These are phyloP conservation scores for Siphamia tubifer DNA, from an alignment of 2,113 vertebrate genomes.

Conservation along the genomic window DNA sequence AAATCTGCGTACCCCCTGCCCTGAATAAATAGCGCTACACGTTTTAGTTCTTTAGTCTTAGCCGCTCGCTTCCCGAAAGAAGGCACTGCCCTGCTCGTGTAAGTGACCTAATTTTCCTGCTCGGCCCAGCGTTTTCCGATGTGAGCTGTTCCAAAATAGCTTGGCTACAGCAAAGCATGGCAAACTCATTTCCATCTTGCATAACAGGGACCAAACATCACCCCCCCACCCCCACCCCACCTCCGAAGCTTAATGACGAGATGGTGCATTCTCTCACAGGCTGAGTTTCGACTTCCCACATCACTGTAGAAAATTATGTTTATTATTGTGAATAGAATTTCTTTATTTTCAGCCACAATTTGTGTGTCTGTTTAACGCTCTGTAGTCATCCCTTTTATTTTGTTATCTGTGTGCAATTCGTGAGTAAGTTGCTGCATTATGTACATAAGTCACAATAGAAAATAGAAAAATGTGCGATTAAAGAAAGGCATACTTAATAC, in stretches of 20 bases:
- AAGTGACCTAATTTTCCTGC: constrained; percentile 81
- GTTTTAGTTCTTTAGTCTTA: constrained; percentile 58
- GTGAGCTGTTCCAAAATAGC: constrained; percentile 78
- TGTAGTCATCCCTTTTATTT: not conserved
- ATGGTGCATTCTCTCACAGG: constrained; percentile 52
- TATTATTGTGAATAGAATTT: constrained; percentile 35
- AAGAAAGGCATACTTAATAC: not conserved
- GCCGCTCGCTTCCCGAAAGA: constrained; percentile 31
- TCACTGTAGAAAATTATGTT: constrained; percentile 23
- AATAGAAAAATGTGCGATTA: not conserved
- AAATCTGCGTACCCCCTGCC: constrained; percentile 37
- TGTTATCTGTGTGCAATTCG: not conserved
- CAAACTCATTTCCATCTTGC: constrained; percentile 81
- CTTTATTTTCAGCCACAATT: constrained; percentile 25
- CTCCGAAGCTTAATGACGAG: constrained; percentile 53
- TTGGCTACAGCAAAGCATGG: constrained; percentile 73
- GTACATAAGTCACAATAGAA: not conserved
- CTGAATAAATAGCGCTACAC: constrained; percentile 58
- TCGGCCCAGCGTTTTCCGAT: constrained; percentile 73
- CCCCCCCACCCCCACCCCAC: not conserved
- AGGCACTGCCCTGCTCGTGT: constrained; percentile 68
- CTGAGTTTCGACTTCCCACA: constrained; percentile 48
- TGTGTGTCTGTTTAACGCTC: not conserved
- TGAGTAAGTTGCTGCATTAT: not conserved
- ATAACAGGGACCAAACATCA: constrained; percentile 71